A percentile compares a stretch with the other conserved stretches of the same genome.
Conservation (phyloP, 2,113 vertebrate species). For the Hydropotes inermis region DNA sequence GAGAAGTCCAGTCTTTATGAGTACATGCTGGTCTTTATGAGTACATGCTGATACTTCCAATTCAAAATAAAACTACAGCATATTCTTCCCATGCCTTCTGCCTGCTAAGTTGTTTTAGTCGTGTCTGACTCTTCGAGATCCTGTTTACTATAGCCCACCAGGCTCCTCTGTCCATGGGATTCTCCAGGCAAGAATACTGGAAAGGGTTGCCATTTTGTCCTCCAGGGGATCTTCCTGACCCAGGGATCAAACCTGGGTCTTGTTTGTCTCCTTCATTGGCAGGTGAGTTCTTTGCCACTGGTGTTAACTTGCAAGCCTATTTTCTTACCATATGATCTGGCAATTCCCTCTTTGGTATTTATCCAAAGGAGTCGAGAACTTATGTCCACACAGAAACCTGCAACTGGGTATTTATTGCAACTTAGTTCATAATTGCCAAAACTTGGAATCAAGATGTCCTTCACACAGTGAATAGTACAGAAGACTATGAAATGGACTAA, state of each 20-base stretch:
- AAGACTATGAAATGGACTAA: background rate
- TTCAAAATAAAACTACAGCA: background rate
- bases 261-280: background rate
- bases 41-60: background rate
- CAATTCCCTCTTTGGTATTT: background rate
- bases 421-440: background rate
- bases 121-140: background rate
- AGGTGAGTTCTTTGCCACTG: background rate
- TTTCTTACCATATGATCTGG: background rate
- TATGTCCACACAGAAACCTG: background rate
- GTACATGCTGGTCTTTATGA: background rate
- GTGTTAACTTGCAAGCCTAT: background rate
- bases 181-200: background rate
- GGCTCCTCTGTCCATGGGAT: background rate
- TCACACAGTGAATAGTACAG: background rate
- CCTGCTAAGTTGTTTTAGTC: background rate
- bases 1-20: background rate
- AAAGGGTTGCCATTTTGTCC: background rate
- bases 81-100: background rate
- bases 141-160: background rate
- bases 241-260: background rate
- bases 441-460: background rate
- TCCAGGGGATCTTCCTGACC: background rate
- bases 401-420: background rate
- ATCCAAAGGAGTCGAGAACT: background rate